These are phyloP conservation scores for Pardalotus punctatus DNA, from an alignment of 2,113 vertebrate genomes.

Conservation along the genomic window DNA sequence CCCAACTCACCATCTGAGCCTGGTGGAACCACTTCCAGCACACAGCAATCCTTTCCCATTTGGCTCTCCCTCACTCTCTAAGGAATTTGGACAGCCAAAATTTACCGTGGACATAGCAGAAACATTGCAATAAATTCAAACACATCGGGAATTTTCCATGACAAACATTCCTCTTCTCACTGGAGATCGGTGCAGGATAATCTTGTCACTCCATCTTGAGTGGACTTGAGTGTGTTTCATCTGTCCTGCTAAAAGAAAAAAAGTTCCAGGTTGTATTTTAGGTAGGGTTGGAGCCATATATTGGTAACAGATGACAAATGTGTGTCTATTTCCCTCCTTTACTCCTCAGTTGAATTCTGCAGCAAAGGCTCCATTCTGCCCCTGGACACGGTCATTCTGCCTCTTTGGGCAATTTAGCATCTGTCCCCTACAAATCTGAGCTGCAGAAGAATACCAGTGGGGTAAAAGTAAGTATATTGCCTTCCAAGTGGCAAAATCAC, in stretches of 20 bases:
- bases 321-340: background rate
- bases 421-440: background rate
- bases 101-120: rapidly evolving
- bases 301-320: rapidly evolving
- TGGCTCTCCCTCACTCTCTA: background rate
- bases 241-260: background rate
- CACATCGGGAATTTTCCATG: background rate
- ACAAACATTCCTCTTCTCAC: background rate
- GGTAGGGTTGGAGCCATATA: background rate
- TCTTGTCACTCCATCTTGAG: rapidly evolving
- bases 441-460: background rate
- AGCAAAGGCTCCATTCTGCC: background rate
- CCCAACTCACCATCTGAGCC: background rate
- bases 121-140: rapidly evolving
- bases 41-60: background rate
- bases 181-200: background rate
- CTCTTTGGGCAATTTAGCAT: background rate
- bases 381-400: background rate
- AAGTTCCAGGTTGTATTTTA: background rate
- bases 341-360: background rate
- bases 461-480: background rate
- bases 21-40: background rate
- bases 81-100: background rate
- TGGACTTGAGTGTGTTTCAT: background rate
- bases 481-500: background rate